phyloP scores from a whole-genome alignment of 2,888 invertebrate species.

The Laspeyria flexula region DNA sequence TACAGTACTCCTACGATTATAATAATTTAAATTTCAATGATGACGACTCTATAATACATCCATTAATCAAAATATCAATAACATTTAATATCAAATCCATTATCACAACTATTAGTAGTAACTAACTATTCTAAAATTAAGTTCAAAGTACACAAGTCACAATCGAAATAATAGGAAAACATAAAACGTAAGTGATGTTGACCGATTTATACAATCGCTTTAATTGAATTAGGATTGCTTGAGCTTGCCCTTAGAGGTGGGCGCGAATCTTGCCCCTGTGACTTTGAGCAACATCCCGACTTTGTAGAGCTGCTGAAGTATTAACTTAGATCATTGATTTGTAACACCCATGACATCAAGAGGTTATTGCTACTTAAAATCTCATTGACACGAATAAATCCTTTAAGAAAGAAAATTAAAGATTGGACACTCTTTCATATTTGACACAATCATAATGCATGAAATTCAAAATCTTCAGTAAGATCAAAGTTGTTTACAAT shows the following conservation, averaged over 20 bases:
- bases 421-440: too few relatives aligned
- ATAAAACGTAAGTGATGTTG: slow-evolving; percentile 49
- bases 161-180: slow-evolving; percentile 52
- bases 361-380: too few relatives aligned
- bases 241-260: slow-evolving; percentile 41
- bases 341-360: slow-evolving; percentile 7
- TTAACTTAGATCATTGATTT: slow-evolving; percentile 16
- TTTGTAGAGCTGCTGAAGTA: slow-evolving; percentile 32
- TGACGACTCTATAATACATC: not conserved
- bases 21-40: too few relatives aligned
- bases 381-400: too few relatives aligned
- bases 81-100: not conserved
- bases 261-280: slow-evolving; percentile 54
- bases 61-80: not conserved
- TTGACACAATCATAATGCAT: too few relatives aligned
- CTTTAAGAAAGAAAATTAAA: too few relatives aligned
- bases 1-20: not conserved
- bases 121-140: slow-evolving; percentile 6
- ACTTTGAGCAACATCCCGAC: slow-evolving; percentile 56
- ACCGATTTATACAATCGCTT: slow-evolving; percentile 51
- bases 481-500: not conserved
- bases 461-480: not conserved
- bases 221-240: slow-evolving; percentile 48
- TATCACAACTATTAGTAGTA: not conserved
- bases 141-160: slow-evolving; percentile 9